Evolutionary conservation across 2,797 vertebrate species (phyloP), one percentile per base, ranked within the genome.

Genomic region (Gobio occitaniae): DNA sequence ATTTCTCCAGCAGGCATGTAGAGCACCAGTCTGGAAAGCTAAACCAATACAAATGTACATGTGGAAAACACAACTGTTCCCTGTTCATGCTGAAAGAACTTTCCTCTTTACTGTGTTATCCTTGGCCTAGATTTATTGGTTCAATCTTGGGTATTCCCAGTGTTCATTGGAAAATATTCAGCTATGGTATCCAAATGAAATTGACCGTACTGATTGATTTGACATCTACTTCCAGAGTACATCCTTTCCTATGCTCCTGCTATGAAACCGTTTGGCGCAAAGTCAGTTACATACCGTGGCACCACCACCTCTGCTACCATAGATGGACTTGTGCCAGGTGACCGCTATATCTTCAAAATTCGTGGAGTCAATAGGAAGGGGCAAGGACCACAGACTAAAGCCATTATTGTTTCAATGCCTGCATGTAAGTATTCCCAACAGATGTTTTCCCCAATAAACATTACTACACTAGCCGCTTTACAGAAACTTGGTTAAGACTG

Each of bases 261-360:
- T 89, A 96, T 97, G 95, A 97, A 97, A 91, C 98, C 98, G 1
- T 99, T 99, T 90, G 97, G 98, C 92, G 96, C 97, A 90, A 99
- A 99, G 95, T 97, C 95, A 88, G 90, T 97, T 86, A 97, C 96
- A 29, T 97, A 97, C 87, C 94, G 95, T 50, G 96, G 97, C 91
- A 95, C 95, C 90, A 95, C 90, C 56, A 96, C 95, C 21, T 96
- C 97, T 82, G 96, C 97, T 88, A 95, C 95, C 65, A 93, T 99
- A 88, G 97, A 99, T 3, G 97, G 96, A 84, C 96, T 99, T 76
- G 96, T 95, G 86, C 97, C 97, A 0, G 97, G 98, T 44, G 97
- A 99, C 59, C 96, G 97, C 77, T 99, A 99, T 91, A 95, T 99
- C 93, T 99, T 99, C 93, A 99, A 98, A 95, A 97, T 99, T 61